These are phyloP conservation scores for Acinonyx jubatus DNA, from an alignment of 2,113 vertebrate species.

Conservation along the genomic window DNA sequence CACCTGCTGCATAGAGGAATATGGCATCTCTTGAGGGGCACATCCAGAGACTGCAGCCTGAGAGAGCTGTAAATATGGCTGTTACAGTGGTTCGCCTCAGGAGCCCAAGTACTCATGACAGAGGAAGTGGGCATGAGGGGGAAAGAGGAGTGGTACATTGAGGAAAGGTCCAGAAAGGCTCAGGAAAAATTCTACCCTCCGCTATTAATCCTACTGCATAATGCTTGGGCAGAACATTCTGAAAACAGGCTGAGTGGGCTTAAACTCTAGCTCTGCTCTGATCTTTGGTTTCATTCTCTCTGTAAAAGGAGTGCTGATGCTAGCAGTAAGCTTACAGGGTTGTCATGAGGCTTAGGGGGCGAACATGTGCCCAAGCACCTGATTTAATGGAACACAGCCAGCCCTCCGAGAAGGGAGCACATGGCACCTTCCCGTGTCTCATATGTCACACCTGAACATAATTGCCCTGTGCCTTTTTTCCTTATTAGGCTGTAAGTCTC, in stretches of 20 bases:
- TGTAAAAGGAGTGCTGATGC: background rate
- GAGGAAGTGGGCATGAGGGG: rapidly evolving
- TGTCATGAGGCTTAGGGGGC: background rate
- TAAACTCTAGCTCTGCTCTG: background rate
- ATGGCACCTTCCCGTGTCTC: background rate
- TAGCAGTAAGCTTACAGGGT: background rate
- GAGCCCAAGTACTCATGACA: background rate
- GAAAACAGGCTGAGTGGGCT: background rate
- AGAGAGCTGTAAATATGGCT: background rate
- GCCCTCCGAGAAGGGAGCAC: background rate
- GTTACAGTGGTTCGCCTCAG: background rate
- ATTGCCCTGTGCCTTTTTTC: background rate
- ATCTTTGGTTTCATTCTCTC: background rate
- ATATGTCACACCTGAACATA: background rate
- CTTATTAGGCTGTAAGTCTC: background rate
- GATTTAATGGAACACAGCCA: background rate
- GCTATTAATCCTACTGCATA: background rate
- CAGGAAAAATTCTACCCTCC: background rate
- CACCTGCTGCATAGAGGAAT: background rate
- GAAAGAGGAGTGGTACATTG: background rate
- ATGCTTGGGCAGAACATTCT: background rate
- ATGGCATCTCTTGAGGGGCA: background rate
- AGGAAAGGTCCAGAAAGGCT: background rate
- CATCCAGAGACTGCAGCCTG: background rate
- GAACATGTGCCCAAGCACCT: background rate